Percentiles rank a stretch among this genome's conserved stretches.
Conservation (phyloP, 2,113 vertebrate genomes). For the Oreochromis aureus region DNA sequence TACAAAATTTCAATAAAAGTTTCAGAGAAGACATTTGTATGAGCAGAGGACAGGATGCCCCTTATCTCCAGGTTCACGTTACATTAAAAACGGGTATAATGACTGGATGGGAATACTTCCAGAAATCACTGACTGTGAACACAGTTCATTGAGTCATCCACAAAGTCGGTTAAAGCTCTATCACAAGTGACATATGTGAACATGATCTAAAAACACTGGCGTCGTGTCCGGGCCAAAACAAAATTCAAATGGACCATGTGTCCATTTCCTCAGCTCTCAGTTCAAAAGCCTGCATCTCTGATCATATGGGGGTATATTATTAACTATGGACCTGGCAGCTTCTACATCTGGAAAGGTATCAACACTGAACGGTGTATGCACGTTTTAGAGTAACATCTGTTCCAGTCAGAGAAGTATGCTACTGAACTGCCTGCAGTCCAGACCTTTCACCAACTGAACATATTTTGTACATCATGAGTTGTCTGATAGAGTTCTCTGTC, state of each 20-base stretch:
- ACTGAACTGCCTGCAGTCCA: neutral
- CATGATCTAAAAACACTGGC: neutral
- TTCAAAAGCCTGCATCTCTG: neutral
- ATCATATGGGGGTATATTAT: neutral
- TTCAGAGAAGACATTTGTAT: neutral
- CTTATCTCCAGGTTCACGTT: neutral
- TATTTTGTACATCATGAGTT: neutral
- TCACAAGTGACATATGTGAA: neutral
- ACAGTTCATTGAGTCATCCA: neutral
- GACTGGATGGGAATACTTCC: neutral
- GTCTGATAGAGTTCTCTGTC: neutral
- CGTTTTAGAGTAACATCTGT: neutral
- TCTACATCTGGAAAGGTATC: neutral
- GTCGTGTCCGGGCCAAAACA: neutral
- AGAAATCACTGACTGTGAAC: neutral
- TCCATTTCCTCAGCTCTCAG: neutral
- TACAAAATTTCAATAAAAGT: neutral
- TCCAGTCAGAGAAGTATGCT: neutral
- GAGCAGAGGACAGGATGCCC: accelerated
- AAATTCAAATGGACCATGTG: neutral
- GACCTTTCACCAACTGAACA: neutral
- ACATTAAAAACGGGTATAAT: accelerated
- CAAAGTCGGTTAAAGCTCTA: neutral
- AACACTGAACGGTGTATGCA: neutral
- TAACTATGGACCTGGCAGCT: neutral